Conservation (phyloP, 2,888 invertebrate genomes). For the Cosmia trapezina region DNA sequence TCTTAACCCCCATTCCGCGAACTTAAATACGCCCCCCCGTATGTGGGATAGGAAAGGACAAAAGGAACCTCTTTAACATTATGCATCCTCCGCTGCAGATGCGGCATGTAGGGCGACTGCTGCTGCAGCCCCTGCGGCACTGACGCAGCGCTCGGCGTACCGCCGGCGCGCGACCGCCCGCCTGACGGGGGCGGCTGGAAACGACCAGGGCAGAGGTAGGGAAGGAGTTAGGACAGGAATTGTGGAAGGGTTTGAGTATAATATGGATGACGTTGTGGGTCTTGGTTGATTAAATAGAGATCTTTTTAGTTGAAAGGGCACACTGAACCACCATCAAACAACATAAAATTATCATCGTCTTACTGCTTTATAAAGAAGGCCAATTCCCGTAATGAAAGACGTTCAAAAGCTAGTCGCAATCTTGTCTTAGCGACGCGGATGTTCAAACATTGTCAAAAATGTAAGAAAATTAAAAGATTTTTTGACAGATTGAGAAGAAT, state of each 20-base stretch:
- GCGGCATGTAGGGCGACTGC: slow-evolving; percentile 72
- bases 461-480: not conserved
- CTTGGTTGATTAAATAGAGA: too few relatives aligned
- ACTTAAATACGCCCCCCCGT: too few relatives aligned
- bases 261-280: too few relatives aligned
- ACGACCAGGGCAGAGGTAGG: not conserved
- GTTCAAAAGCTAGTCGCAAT: not conserved
- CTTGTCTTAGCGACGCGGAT: not conserved
- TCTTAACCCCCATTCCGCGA: too few relatives aligned
- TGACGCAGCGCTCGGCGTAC: slow-evolving; percentile 82
- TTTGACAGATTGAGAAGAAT: not conserved
- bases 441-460: not conserved
- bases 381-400: too few relatives aligned
- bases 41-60: slow-evolving; percentile 35
- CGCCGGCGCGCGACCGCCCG: slow-evolving; percentile 80
- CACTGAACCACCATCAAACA: too few relatives aligned
- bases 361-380: not conserved
- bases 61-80: slow-evolving; percentile 81
- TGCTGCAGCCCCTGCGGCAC: slow-evolving; percentile 74
- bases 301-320: too few relatives aligned
- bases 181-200: slow-evolving; percentile 78
- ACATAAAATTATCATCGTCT: too few relatives aligned
- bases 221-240: too few relatives aligned
- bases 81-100: slow-evolving; percentile 72
- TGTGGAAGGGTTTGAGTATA: too few relatives aligned